phyloP scores from a whole-genome alignment of 1,140 invertebrate species.

The Papilio polyxenes region DNA sequence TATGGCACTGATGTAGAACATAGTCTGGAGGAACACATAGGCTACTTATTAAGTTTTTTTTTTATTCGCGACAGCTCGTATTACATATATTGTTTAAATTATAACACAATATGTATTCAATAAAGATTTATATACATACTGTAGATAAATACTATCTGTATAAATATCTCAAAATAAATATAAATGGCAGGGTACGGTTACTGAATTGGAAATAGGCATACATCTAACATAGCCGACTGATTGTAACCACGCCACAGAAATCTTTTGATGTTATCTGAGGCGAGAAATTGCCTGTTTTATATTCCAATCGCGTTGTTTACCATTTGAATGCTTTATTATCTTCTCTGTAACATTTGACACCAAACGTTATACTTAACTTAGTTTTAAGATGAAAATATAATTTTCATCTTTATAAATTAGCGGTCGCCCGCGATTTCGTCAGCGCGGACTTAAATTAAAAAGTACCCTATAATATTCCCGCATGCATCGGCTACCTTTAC shows the following conservation, averaged over 20 bases:
- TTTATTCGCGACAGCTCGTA: no score
- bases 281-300: conserved; percentile 27
- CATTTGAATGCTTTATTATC: conserved; percentile 19
- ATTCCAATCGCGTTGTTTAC: conserved; percentile 17
- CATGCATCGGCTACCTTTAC: no score
- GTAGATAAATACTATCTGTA: not conserved
- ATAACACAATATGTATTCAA: not conserved
- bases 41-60: no score
- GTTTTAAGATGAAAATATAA: not conserved
- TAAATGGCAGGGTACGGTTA: not conserved
- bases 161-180: not conserved
- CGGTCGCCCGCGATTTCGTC: no score
- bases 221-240: not conserved
- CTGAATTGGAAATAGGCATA: conserved; percentile 11
- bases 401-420: not conserved
- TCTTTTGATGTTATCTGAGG: conserved; percentile 8
- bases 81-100: conserved; percentile 40
- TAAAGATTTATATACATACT: not conserved
- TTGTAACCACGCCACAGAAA: not conserved
- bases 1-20: no score
- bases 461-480: no score
- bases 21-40: no score
- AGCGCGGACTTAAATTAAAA: no score
- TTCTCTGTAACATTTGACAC: not conserved
- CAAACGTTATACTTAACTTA: not conserved